phyloP scores from a whole-genome alignment of 2,888 invertebrate species.

The Leucania comma region DNA sequence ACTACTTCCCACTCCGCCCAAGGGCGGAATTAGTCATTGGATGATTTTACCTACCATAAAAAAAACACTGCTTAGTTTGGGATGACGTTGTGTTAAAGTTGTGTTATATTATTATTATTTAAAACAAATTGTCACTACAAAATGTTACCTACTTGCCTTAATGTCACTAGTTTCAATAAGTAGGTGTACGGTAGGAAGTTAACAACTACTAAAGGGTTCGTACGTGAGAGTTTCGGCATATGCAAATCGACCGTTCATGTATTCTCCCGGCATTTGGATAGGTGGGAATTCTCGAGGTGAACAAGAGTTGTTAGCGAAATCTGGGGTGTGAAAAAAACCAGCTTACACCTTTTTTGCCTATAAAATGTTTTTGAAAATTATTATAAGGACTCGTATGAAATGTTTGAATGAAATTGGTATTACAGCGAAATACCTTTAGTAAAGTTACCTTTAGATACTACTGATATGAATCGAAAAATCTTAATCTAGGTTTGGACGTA shows the following conservation, averaged over 20 bases:
- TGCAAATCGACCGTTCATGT: conserved; percentile 40
- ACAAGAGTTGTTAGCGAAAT: conserved; percentile 10
- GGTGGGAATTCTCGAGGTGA: conserved; percentile 17
- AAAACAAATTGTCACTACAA: too few species aligned
- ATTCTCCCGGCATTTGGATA: conserved; percentile 17
- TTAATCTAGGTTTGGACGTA: not conserved
- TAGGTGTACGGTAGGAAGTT: conserved; percentile 21
- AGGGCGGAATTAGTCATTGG: too few species aligned
- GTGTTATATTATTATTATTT: too few species aligned
- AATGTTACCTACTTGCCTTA: not conserved
- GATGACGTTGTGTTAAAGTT: too few species aligned
- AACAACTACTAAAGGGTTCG: conserved; percentile 13
- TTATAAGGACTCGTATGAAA: not conserved
- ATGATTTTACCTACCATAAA: too few species aligned
- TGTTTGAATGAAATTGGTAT: not conserved
- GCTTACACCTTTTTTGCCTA: not conserved
- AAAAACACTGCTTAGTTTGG: too few species aligned
- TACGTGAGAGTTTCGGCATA: conserved; percentile 25
- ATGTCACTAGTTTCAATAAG: conserved; percentile 13
- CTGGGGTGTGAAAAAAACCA: not conserved
- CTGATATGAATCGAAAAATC: not conserved
- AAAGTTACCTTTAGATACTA: not conserved
- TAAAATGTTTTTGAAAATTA: not conserved
- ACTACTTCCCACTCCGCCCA: too few species aligned
- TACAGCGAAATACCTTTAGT: not conserved